Base-by-base conservation (phyloP, 2,113 vertebrate genomes). In the Sinosuthora webbiana region DNA sequence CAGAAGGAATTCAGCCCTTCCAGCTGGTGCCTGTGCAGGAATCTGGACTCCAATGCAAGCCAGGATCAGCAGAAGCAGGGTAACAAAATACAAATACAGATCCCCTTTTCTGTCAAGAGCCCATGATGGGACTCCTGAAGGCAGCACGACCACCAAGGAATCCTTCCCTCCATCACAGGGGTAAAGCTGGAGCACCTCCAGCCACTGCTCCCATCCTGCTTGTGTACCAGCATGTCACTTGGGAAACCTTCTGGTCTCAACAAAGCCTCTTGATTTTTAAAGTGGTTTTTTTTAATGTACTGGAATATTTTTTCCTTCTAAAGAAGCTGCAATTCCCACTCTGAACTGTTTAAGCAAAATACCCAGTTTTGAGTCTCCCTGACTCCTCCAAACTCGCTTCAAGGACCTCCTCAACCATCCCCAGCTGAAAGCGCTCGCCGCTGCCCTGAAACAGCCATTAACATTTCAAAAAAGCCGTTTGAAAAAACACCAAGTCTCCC, bases 401-500 rank as follows among this genome's bases (percentile, higher is more conserved):
- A 77, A 93, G 59, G 91, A 57, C 60, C 37, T 64, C 89, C 83
- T 75, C 80, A 76, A 18, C 33, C 92, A 83, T 92, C 53, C 88
- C 76, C 88, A 71, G 60, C 30, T 82, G 92, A 94, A 93, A 89
- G 45, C 18, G 55, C 89, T 92, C 47, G 3, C 39, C 69, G 76
- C 74, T 93, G 87, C 86, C 89, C 44, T 89, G 50, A 35, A 97
- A 68, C 73, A 93, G 33, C 69, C 83, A 84, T 90, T 90, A 90
- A 45, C 80, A 83, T 93, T 95, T 92, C n/a, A 92, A 88, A 93
- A 93, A 95, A 95, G 28, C 47, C n/a, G 56, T 41, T 87, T 89
- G 83, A 95, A 94, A 94, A 93, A 94, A 71, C 55, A 84, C 85
- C 88, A 67, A 89, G 84, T 71, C 90, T 85, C 97, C 96, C 89